phyloP scores from a whole-genome alignment of 2,113 vertebrate species.

The Gobiocypris rarus region DNA sequence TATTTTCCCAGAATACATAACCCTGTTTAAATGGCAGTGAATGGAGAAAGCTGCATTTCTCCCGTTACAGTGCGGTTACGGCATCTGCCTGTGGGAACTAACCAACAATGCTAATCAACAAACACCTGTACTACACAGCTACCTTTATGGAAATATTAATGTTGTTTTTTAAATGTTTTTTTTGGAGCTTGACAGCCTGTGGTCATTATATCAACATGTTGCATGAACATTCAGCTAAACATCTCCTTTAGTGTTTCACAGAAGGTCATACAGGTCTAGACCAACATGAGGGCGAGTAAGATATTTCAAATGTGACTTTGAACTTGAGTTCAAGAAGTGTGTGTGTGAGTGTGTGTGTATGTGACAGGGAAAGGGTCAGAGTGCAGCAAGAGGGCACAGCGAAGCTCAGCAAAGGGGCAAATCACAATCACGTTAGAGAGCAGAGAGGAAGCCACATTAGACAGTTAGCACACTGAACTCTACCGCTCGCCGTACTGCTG shows the following conservation, averaged over 20 bases:
- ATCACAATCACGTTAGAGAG: conserved; percentile 63
- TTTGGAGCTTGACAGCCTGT: conserved; percentile 10
- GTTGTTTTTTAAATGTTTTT: neutral
- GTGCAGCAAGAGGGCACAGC: conserved; percentile 65
- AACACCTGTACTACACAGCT: neutral
- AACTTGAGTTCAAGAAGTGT: conserved; percentile 2
- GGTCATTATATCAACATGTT: neutral
- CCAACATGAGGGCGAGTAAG: neutral
- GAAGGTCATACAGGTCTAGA: neutral
- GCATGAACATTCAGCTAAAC: neutral
- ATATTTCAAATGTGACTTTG: conserved; percentile 31
- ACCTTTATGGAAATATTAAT: too few species aligned
- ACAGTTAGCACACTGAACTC: conserved; percentile 38
- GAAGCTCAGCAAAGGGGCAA: conserved; percentile 61
- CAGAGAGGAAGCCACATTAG: conserved; percentile 56
- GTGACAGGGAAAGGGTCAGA: conserved; percentile 56
- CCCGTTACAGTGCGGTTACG: too few species aligned
- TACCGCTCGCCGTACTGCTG: neutral
- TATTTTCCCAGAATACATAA: neutral
- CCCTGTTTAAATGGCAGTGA: neutral
- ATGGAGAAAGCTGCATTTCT: neutral
- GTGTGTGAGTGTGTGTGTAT: neutral
- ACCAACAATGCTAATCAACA: neutral
- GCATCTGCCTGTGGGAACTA: neutral
- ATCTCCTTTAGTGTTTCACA: neutral